Conservation (phyloP, 2,113 vertebrate genomes). For the Aptenodytes patagonicus region DNA sequence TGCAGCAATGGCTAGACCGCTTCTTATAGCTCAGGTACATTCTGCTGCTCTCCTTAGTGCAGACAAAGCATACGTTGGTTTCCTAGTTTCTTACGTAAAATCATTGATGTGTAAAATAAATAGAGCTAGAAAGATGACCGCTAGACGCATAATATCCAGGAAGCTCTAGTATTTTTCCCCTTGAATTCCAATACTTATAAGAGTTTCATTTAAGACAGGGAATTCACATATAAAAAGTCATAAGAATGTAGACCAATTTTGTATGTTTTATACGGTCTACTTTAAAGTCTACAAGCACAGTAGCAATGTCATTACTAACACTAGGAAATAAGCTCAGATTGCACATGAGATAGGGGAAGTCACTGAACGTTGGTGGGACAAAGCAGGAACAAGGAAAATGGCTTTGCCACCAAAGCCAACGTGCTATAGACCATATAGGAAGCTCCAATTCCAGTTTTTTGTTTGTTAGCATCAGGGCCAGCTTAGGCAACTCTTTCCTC, state of each 20-base stretch:
- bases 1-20: rapidly evolving
- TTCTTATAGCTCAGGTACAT: not conserved
- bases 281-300: not conserved
- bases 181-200: not conserved
- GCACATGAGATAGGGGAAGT: rapidly evolving
- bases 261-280: not conserved
- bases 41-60: not conserved
- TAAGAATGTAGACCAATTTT: not conserved
- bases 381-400: not conserved
- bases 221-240: not conserved
- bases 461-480: not conserved
- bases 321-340: not conserved
- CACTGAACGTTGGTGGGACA: not conserved
- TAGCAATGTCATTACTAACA: not conserved
- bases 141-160: not conserved
- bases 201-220: not conserved
- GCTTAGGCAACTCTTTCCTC: not conserved
- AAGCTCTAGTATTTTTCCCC: not conserved
- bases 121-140: not conserved
- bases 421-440: not conserved
- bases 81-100: not conserved
- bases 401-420: not conserved
- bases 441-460: not conserved
- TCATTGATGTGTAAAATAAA: not conserved
- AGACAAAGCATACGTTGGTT: not conserved